These are phyloP conservation scores for Tenualosa ilisha DNA, from an alignment of 2,797 vertebrate species.

Conservation along the genomic window DNA sequence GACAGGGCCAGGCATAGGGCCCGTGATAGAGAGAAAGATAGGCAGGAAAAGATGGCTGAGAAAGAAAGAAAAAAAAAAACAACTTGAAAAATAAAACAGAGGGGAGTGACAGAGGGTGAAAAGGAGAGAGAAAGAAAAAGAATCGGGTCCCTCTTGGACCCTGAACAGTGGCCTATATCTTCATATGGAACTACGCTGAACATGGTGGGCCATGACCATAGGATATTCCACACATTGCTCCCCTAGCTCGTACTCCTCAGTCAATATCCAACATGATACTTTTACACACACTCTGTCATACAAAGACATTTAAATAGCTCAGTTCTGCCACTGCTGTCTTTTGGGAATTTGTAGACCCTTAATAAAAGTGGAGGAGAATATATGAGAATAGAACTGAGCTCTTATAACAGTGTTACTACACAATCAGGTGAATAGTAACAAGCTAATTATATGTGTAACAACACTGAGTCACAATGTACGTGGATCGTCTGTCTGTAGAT, in stretches of 20 bases:
- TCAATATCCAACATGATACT: too few species aligned
- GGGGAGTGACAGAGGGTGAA: too few species aligned
- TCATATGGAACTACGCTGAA: not conserved
- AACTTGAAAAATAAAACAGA: not conserved
- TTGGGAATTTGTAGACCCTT: not conserved
- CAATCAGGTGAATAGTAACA: not conserved
- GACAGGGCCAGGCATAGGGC: constrained; percentile 16
- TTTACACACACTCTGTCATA: not conserved
- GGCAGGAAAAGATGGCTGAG: not conserved
- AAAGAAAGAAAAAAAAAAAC: constrained; percentile 14
- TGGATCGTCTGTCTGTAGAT: too few species aligned
- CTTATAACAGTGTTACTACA: not conserved
- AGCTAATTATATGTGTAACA: not conserved
- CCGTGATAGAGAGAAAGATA: not conserved
- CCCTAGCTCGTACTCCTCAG: not conserved
- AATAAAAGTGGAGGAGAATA: not conserved
- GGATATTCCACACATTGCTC: too few species aligned
- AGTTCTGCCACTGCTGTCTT: not conserved
- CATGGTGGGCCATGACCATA: not conserved
- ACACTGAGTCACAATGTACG: not conserved
- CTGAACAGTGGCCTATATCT: not conserved
- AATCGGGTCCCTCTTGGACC: not conserved
- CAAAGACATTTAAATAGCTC: not conserved
- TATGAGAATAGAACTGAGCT: not conserved
- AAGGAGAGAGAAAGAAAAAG: constrained; percentile 21